Evolutionary conservation across 2,888 invertebrate genomes (phyloP).

Genomic region (Cyrtodaria siliqua): DNA sequence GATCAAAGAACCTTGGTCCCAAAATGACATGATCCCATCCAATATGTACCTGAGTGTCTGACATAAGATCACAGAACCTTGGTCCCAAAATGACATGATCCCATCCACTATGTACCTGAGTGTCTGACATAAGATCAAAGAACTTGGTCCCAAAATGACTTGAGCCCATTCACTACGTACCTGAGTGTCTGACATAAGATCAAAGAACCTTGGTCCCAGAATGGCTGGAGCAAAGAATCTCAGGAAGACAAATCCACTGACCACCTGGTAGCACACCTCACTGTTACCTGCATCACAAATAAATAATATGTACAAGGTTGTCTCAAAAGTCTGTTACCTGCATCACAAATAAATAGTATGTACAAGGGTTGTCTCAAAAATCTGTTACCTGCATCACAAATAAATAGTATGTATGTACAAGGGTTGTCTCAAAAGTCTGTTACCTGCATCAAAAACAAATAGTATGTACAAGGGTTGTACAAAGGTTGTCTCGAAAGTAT

Average conservation of each 20-base stretch:
- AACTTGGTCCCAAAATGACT: conserved; percentile 95
- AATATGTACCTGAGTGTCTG: too few relatives aligned
- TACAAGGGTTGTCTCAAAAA: too few relatives aligned
- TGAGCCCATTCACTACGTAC: conserved; percentile 94
- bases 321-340: too few relatives aligned
- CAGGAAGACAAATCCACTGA: conserved; percentile 97
- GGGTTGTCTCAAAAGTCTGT: not conserved
- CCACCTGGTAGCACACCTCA: conserved; percentile 96
- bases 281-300: conserved; percentile 91
- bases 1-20: too few relatives aligned
- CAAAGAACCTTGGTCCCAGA: conserved; percentile 95
- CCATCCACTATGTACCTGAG: conserved; percentile 90
- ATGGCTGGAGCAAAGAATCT: conserved; percentile 97
- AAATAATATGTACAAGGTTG: conserved; percentile 10
- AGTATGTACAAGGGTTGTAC: too few relatives aligned
- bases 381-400: not conserved
- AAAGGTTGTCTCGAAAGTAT: too few relatives aligned
- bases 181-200: conserved; percentile 94
- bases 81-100: too few relatives aligned
- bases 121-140: conserved; percentile 95
- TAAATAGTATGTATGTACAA: not conserved
- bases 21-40: too few relatives aligned
- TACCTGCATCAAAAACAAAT: too few relatives aligned
- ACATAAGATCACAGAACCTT: too few relatives aligned
- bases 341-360: too few relatives aligned